Conservation (phyloP, 1,140 invertebrate species). For the Zaprionus capensis region DNA sequence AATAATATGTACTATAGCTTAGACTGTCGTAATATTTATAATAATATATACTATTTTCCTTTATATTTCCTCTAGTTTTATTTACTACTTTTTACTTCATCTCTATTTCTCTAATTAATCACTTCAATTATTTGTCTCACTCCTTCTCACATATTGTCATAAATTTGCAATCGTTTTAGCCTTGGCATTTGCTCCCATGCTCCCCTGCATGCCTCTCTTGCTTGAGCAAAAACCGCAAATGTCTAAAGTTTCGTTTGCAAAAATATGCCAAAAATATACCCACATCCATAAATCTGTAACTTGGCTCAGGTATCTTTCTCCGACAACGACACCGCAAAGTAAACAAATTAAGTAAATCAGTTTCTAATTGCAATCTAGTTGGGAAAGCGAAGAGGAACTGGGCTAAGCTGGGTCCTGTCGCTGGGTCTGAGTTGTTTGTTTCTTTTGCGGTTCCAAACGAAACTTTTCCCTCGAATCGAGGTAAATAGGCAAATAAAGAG, state of each 20-base stretch:
- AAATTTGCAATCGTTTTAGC: constrained; percentile 56
- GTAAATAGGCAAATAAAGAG: constrained; percentile 61
- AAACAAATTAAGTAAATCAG: constrained; percentile 79
- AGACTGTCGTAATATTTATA: not conserved
- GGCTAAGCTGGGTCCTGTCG: constrained; percentile 1
- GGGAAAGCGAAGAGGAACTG: constrained; percentile 14
- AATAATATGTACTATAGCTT: no score
- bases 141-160: constrained; percentile 25
- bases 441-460: constrained; percentile 55
- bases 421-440: constrained; percentile 50
- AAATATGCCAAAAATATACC: constrained; percentile 70
- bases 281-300: constrained; percentile 65
- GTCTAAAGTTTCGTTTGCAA: constrained; percentile 61
- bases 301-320: constrained; percentile 49
- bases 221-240: constrained; percentile 56
- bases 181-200: not conserved
- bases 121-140: constrained; percentile 39
- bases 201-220: not conserved
- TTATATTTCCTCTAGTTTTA: not conserved
- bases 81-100: not conserved
- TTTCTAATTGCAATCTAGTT: constrained; percentile 72
- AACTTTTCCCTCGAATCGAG: constrained; percentile 52
- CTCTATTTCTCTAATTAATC: not conserved
- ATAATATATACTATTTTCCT: no score
- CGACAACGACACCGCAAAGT: constrained; percentile 58